These are phyloP conservation scores for Epinephelus malabaricus DNA, from an alignment of 2,797 vertebrate species.

Conservation along the genomic window DNA sequence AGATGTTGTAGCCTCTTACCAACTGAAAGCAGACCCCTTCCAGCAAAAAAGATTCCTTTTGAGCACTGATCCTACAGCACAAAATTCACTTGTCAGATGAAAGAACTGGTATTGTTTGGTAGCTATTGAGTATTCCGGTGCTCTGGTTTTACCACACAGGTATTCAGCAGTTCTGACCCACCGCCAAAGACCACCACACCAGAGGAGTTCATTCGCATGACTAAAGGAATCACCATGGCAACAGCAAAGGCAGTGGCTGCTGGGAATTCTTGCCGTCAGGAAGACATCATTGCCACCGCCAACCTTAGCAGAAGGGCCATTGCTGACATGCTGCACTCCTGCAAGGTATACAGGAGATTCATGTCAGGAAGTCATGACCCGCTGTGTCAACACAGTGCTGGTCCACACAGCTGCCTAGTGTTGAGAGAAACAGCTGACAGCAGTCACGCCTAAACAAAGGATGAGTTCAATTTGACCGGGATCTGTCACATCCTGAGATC, in stretches of 20 bases:
- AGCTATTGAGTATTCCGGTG: background rate
- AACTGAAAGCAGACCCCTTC: background rate
- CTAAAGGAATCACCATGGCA: slow-evolving; percentile 98
- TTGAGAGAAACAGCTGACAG: background rate
- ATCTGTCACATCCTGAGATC: too few species aligned
- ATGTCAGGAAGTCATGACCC: too few species aligned
- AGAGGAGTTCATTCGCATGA: slow-evolving; percentile 98
- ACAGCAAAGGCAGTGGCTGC: slow-evolving; percentile 98
- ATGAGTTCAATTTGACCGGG: too few species aligned
- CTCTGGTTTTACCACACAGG: slow-evolving; percentile 78
- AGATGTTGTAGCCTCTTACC: background rate
- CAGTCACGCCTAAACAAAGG: too few species aligned
- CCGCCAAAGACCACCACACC: slow-evolving; percentile 94
- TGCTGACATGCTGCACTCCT: slow-evolving; percentile 96
- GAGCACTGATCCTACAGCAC: too few species aligned
- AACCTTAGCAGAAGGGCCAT: slow-evolving; percentile 97
- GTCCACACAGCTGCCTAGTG: background rate
- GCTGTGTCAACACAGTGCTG: too few species aligned
- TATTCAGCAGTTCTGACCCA: slow-evolving; percentile 92
- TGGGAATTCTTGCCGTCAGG: slow-evolving; percentile 97
- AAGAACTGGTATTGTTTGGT: background rate
- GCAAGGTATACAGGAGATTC: slow-evolving; percentile 85
- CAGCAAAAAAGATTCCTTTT: background rate
- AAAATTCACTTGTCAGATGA: background rate
- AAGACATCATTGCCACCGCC: slow-evolving; percentile 96